Evolutionary conservation across 1,140 invertebrate genomes (phyloP).

Genomic region (Drosophila pseudoobscura): DNA sequence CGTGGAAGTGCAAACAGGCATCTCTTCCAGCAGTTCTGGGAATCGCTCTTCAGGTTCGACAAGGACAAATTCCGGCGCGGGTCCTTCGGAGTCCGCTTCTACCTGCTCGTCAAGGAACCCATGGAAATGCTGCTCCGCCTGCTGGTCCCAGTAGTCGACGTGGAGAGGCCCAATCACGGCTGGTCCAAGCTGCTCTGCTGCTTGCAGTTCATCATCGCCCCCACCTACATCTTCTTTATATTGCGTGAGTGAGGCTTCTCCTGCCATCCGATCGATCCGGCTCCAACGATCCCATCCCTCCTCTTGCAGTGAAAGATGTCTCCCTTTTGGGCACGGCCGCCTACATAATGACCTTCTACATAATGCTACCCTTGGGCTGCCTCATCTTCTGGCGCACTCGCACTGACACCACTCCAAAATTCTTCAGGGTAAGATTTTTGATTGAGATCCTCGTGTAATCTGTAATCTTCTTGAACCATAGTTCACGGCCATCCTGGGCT

Average conservation of each 20-base stretch:
- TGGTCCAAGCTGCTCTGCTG: constrained; percentile 45
- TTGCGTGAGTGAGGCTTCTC: constrained; percentile 11
- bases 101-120: constrained; percentile 12
- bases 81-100: neutral
- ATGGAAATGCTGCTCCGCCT: constrained; percentile 18
- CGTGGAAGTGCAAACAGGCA: neutral
- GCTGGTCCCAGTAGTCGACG: constrained; percentile 29
- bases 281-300: neutral
- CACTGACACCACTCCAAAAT: constrained; percentile 28
- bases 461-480: neutral
- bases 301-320: neutral
- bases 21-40: constrained; percentile 24
- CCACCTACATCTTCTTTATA: constrained; percentile 11
- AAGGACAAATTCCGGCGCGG: neutral
- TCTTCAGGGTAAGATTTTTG: constrained; percentile 5
- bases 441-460: neutral
- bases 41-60: constrained; percentile 18
- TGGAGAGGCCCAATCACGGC: constrained; percentile 11
- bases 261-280: neutral
- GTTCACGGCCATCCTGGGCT: constrained; percentile 11
- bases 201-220: constrained; percentile 8
- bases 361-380: neutral
- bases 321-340: neutral
- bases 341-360: neutral
- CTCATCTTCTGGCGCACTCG: constrained; percentile 23